A percentile compares a stretch with the other conserved stretches of the same genome.
Evolutionary conservation across 2,113 vertebrate species (phyloP).

Genomic region (Percopsis transmontana): DNA sequence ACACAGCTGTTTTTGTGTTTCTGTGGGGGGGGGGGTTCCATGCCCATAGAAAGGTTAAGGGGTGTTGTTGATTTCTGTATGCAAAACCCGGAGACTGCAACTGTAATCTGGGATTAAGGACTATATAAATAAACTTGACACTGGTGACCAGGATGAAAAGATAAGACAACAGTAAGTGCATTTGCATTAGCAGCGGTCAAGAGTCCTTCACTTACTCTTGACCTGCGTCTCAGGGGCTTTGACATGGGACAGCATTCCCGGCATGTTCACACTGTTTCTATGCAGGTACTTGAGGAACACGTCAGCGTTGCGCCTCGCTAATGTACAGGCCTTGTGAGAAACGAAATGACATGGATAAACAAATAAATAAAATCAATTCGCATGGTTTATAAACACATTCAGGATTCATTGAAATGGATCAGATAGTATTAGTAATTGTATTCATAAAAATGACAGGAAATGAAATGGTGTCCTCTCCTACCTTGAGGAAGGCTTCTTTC

Average conservation of each 20-base stretch:
- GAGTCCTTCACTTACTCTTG: constrained; percentile 87
- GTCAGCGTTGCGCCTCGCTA: constrained; percentile 96
- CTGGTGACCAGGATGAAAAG: neutral
- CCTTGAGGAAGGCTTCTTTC: constrained; percentile 97
- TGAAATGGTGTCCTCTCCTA: constrained; percentile 40
- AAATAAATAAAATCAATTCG: neutral
- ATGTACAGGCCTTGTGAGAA: constrained; percentile 86
- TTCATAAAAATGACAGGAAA: neutral
- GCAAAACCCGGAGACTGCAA: too few relatives aligned
- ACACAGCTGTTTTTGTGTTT: too few relatives aligned
- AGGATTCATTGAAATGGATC: too few relatives aligned
- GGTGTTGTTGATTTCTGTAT: too few relatives aligned
- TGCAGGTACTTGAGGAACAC: constrained; percentile 98
- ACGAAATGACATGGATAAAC: constrained; percentile 1
- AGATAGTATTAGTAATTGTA: neutral
- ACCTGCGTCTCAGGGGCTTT: constrained; percentile 98
- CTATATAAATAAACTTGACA: too few relatives aligned
- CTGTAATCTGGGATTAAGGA: too few relatives aligned
- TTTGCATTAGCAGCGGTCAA: neutral
- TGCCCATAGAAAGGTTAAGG: too few relatives aligned
- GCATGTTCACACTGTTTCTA: constrained; percentile 98
- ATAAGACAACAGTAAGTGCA: neutral
- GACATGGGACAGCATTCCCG: constrained; percentile 95
- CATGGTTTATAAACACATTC: neutral
- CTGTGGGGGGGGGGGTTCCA: too few relatives aligned